phyloP scores from a whole-genome alignment of 2,797 vertebrate genomes.

The Iguana delicatissima region DNA sequence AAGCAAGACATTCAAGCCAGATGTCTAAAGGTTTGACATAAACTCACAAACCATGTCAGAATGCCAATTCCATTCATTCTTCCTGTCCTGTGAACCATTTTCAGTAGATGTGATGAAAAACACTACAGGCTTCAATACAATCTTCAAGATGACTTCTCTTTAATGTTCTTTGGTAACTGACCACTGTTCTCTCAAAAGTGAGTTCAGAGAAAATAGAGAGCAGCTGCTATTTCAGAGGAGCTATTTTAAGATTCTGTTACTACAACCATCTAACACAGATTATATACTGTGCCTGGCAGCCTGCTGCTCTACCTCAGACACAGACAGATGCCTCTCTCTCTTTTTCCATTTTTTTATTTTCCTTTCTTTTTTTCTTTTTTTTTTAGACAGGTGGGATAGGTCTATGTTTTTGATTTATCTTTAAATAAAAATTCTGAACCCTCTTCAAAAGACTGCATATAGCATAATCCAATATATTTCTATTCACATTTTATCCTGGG shows the following conservation, averaged over 20 bases:
- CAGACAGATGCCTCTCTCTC: background rate
- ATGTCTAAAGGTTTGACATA: background rate
- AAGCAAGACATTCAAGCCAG: background rate
- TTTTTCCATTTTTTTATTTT: too few species aligned
- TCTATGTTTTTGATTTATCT: background rate
- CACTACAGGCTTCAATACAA: background rate
- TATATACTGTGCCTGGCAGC: constrained; percentile 6
- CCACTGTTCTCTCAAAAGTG: constrained; percentile 27
- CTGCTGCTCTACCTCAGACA: constrained; percentile 1
- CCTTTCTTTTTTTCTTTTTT: background rate
- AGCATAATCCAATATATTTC: background rate
- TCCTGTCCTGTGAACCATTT: background rate
- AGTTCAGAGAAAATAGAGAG: constrained; percentile 14
- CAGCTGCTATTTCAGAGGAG: constrained; percentile 19
- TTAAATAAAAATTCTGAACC: background rate
- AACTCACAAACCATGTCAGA: background rate
- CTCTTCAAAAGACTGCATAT: background rate
- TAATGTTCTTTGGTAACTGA: background rate
- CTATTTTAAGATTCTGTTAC: background rate
- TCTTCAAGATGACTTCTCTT: background rate
- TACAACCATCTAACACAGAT: background rate
- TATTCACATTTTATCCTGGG: background rate
- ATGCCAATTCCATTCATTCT: background rate
- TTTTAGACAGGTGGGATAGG: too few species aligned
- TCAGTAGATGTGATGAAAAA: background rate